Conservation (phyloP, 2,113 vertebrate genomes). For the Onychorhynchus coronatus region DNA sequence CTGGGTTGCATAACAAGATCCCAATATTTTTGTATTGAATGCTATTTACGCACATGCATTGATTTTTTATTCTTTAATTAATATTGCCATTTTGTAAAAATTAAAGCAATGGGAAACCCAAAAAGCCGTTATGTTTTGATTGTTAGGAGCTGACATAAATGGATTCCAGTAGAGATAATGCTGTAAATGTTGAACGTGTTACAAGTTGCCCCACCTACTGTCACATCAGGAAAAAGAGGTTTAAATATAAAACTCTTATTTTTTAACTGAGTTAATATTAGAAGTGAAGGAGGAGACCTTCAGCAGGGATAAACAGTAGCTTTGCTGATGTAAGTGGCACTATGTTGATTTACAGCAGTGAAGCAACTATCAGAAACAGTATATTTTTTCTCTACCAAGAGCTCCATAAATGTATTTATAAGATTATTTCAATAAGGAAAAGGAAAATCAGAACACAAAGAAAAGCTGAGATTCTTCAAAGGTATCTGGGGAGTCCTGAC, state of each 20-base stretch:
- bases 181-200: constrained; percentile 8
- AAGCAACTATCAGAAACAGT: background rate
- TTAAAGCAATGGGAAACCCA: background rate
- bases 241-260: constrained; percentile 43
- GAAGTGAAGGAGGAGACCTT: background rate
- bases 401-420: background rate
- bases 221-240: background rate
- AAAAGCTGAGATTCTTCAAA: background rate
- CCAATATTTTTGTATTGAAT: background rate
- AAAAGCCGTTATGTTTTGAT: background rate
- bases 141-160: constrained; percentile 11
- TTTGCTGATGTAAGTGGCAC: background rate
- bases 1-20: background rate
- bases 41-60: background rate
- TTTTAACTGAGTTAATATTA: constrained; percentile 8
- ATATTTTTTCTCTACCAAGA: background rate
- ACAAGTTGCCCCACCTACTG: constrained; percentile 26
- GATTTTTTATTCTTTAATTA: background rate
- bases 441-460: background rate
- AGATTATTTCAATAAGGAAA: background rate
- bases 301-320: background rate
- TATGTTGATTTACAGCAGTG: background rate
- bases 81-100: background rate
- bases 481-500: background rate
- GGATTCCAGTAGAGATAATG: constrained; percentile 28